Evolutionary conservation across 2,113 vertebrate genomes (phyloP).

Genomic region (Halcyon malimbica): DNA sequence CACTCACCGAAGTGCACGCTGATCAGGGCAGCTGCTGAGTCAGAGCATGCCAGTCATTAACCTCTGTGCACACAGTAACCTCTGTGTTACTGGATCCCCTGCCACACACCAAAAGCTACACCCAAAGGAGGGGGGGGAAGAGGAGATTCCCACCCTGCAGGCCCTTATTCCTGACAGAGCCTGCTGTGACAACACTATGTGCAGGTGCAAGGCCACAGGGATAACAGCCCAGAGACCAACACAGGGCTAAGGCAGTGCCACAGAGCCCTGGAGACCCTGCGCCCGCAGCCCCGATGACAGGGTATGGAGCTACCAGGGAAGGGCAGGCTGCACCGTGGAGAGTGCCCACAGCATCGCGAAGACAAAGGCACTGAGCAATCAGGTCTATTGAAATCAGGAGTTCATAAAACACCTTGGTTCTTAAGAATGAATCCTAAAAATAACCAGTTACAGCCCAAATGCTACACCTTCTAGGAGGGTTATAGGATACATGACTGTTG

Average conservation of each 20-base stretch:
- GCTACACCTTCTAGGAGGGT: neutral
- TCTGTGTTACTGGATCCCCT: neutral
- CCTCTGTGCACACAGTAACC: neutral
- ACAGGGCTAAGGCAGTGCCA: neutral
- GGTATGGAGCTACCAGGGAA: neutral
- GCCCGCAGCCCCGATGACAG: rapidly evolving
- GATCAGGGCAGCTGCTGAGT: neutral
- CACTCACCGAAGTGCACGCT: neutral
- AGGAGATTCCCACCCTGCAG: neutral
- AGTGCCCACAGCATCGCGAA: neutral
- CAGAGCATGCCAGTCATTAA: neutral
- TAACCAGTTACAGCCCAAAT: neutral
- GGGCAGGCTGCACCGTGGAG: neutral
- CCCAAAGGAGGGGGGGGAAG: neutral
- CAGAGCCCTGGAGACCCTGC: rapidly evolving
- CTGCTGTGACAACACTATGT: neutral
- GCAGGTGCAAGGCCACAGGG: neutral
- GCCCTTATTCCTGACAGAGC: neutral
- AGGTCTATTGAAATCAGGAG: neutral
- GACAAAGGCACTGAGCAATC: neutral
- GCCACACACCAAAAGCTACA: neutral
- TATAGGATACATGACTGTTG: rapidly evolving
- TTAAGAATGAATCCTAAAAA: neutral
- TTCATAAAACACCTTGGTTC: neutral
- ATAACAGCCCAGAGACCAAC: rapidly evolving